phyloP scores from a whole-genome alignment of 1,140 invertebrate species.

The Heliconius melpomene region DNA sequence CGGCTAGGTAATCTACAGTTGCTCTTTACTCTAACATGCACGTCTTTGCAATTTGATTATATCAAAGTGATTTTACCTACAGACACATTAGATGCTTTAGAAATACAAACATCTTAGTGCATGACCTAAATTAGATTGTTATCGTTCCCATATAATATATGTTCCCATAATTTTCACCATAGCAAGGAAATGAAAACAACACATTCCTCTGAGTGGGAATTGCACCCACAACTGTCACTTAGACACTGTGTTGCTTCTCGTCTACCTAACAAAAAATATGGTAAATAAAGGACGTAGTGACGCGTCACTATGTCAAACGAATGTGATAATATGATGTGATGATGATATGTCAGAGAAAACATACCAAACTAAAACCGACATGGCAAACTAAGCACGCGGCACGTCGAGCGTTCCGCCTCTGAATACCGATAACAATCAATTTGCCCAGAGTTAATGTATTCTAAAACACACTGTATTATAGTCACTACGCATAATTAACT shows the following conservation, averaged over 20 bases:
- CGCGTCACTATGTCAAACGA: background rate
- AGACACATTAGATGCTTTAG: background rate
- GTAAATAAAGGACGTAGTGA: background rate
- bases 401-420: constrained; percentile 32
- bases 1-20: background rate
- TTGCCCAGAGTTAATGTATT: constrained; percentile 43
- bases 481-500: constrained; percentile 55
- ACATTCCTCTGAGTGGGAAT: no score
- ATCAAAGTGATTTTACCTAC: background rate
- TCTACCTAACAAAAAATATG: no score
- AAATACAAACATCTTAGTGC: background rate
- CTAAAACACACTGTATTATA: constrained; percentile 48
- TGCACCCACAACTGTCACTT: no score
- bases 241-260: no score
- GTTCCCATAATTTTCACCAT: no score
- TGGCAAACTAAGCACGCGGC: constrained; percentile 21
- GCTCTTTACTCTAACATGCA: background rate
- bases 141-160: no score
- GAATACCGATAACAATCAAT: constrained; percentile 44
- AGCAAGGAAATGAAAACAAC: no score
- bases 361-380: constrained; percentile 15
- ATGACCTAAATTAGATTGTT: no score
- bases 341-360: background rate
- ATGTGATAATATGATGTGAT: background rate
- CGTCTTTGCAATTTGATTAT: background rate